Base-by-base conservation (phyloP, 2,797 vertebrate species). In the Limosa lapponica region DNA sequence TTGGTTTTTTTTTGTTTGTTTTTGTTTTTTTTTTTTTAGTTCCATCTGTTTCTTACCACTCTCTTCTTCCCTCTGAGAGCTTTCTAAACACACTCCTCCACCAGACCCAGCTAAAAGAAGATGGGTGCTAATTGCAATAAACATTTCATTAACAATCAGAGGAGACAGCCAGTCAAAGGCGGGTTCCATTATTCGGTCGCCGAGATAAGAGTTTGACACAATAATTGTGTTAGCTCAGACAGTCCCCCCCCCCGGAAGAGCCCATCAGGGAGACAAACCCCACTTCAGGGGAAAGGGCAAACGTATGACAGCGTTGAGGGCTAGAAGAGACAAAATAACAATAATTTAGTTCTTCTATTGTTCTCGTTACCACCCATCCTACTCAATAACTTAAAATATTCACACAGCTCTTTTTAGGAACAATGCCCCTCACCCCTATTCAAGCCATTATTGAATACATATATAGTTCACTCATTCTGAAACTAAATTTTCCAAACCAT, bases 311-410 rank as follows among this genome's bases (percentile, higher is more conserved):
- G 89, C 74, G 25, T 0, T 55, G 72, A 95, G 69, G 54, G 84
- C 82, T 81, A 55, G 52, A 95, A 83, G 49, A 94, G 70, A 93
- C 39, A 90, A 94, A 95, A 95, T 93, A 92, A 83, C 62, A 92
- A 89, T 93, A 70, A 91, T 95, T 93, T 78, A 12, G 43, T 54
- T 84, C 79, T 78, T 61, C 82, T 69, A 25, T 93, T 91, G 91
- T 90, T 95, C 82, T 88, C 86, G 28, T 66, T 92, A 70, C 84
- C 73, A 59, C 75, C 10, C 72, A 54, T 91, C 55, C 82, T 72
- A 82, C 55, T 94, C 73, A 74, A 27, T 93, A 84, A 82, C 58
- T 82, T 95, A 72, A 95, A 96, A 95, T 91, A 96, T 84, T 94
- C 91, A 91, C 82, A 74, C 27, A 92, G 57, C 67, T 91, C 46